Evolutionary conservation across 1,140 invertebrate genomes (phyloP).

Genomic region (Zaprionus lachaisei): DNA sequence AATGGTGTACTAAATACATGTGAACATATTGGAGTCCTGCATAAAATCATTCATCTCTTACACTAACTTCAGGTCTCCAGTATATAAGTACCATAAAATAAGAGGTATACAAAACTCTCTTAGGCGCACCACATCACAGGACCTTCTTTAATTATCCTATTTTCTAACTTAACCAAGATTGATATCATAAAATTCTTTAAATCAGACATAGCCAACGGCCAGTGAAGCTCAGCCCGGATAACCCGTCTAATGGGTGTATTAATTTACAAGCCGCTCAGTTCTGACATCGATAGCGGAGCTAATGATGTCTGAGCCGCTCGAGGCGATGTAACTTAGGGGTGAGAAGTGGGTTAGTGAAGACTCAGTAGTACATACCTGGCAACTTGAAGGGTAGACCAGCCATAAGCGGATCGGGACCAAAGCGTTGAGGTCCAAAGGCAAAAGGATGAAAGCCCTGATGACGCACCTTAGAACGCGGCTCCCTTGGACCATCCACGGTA

Average conservation of each 20-base stretch:
- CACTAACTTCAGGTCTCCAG: too few relatives aligned
- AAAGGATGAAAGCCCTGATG: conserved; percentile 94
- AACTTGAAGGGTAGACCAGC: conserved; percentile 93
- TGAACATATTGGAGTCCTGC: too few relatives aligned
- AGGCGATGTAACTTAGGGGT: neutral
- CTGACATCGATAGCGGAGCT: conserved; percentile 40
- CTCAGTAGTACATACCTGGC: conserved; percentile 87
- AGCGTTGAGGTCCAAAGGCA: conserved; percentile 92
- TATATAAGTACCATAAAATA: too few relatives aligned
- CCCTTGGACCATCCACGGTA: conserved; percentile 98
- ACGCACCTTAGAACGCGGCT: conserved; percentile 96
- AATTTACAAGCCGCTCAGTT: conserved; percentile 48
- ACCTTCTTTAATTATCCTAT: neutral
- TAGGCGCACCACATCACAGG: neutral
- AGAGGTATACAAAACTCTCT: too few relatives aligned
- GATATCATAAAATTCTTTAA: neutral
- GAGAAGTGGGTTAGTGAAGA: too few relatives aligned
- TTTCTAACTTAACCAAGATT: neutral
- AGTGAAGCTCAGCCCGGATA: conserved; percentile 40
- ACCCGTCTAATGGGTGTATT: conserved; percentile 51
- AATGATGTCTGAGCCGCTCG: conserved; percentile 22
- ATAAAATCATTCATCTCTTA: too few relatives aligned
- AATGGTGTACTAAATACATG: too few relatives aligned
- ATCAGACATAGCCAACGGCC: conserved; percentile 26
- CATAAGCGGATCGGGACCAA: conserved; percentile 91